These are phyloP conservation scores for Tyto alba DNA, from an alignment of 2,113 vertebrate species.

Conservation along the genomic window DNA sequence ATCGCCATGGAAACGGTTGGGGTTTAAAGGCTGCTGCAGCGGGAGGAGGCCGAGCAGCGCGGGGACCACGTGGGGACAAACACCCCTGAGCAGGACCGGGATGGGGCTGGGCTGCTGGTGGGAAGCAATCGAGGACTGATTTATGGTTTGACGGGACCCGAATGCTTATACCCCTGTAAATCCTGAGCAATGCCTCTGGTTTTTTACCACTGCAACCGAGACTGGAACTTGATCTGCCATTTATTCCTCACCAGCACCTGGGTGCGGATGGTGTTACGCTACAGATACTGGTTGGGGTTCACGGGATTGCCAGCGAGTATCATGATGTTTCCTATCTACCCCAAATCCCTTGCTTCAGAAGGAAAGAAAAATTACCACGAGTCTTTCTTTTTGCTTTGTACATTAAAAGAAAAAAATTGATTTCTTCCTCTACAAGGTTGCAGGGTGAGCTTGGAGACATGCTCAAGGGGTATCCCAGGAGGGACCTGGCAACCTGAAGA, in stretches of 20 bases:
- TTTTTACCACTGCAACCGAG: not conserved
- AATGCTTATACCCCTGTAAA: not conserved
- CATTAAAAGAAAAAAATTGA: not conserved
- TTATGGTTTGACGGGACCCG: not conserved
- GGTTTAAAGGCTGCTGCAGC: not conserved
- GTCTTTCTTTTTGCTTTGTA: not conserved
- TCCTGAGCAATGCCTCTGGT: not conserved
- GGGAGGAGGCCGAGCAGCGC: rapidly evolving
- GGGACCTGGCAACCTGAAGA: not conserved
- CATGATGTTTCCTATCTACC: not conserved
- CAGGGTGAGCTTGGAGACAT: not conserved
- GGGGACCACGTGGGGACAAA: rapidly evolving
- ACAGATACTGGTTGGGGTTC: rapidly evolving
- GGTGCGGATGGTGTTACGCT: rapidly evolving
- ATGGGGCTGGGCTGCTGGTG: not conserved
- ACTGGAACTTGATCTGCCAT: not conserved
- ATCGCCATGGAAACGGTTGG: not conserved
- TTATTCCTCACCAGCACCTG: not conserved
- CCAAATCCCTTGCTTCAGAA: not conserved
- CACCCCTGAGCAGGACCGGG: not conserved
- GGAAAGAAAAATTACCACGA: not conserved
- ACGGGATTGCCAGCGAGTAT: rapidly evolving
- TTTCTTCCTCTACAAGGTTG: not conserved
- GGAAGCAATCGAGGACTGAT: not conserved
- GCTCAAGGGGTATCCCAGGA: not conserved